These are phyloP conservation scores for Ispidina lecontei DNA, from an alignment of 2,797 vertebrate species.

Conservation along the genomic window DNA sequence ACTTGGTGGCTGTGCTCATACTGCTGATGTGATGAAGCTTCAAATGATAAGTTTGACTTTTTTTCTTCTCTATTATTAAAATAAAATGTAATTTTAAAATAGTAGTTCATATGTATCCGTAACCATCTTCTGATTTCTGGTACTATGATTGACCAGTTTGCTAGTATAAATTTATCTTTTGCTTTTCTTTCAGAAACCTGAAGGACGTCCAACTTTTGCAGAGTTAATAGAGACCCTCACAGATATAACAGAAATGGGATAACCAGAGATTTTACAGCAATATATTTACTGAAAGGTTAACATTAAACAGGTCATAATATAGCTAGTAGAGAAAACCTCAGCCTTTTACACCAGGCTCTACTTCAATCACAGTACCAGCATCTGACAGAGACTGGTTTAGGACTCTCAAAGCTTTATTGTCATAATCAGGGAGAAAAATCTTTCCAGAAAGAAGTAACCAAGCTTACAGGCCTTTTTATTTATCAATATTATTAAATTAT, in stretches of 20 bases:
- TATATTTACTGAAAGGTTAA: not conserved
- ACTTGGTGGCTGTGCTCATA: not conserved
- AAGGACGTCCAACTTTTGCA: constrained; percentile 72
- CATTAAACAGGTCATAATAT: not conserved
- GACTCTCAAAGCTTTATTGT: not conserved
- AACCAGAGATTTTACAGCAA: not conserved
- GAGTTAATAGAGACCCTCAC: constrained; percentile 61
- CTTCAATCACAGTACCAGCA: not conserved
- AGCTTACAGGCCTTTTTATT: not conserved
- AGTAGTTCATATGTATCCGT: not conserved
- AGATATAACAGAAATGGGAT: constrained; percentile 60
- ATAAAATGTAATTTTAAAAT: not conserved
- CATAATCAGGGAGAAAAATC: not conserved
- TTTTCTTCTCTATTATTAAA: not conserved
- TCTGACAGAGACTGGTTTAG: not conserved
- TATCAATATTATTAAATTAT: not conserved
- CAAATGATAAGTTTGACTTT: not conserved
- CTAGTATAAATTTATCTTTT: not conserved
- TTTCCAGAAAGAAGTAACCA: not conserved
- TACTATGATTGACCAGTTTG: not conserved
- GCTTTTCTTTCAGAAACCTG: constrained; percentile 72
- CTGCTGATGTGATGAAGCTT: not conserved
- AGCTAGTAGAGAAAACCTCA: not conserved
- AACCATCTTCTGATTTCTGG: not conserved
- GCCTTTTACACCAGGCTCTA: not conserved